Base-by-base conservation (phyloP, 2,888 invertebrate genomes). In the Xiphydria camelus region DNA sequence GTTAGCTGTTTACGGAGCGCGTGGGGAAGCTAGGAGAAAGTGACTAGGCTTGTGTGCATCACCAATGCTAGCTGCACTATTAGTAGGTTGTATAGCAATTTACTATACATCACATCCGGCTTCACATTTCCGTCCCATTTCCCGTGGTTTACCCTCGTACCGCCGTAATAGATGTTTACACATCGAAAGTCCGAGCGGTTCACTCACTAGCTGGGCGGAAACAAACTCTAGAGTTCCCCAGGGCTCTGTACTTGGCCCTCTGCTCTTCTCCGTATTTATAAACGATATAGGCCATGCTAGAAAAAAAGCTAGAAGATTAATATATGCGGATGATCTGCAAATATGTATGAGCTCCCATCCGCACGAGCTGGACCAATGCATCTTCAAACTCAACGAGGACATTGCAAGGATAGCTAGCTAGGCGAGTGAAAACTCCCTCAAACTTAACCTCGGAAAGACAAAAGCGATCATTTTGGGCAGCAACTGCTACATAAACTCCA, bases 141-240 rank as follows among this genome's bases (percentile, higher is more conserved):
- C n/a, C n/a, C n/a, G n/a, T n/a, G n/a, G n/a, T n/a, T n/a, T n/a
- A n/a, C n/a, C n/a, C n/a, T n/a, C n/a, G n/a, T n/a, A n/a, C n/a
- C n/a, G n/a, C n/a, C n/a, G n/a, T n/a, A n/a, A n/a, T n/a, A n/a
- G n/a, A n/a, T n/a, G n/a, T n/a, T n/a, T n/a, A n/a, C n/a, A n/a
- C n/a, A 36, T 25, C 15, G 7, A 23, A 4, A 25, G 36, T 17
- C n/a, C n/a, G n/a, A n/a, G n/a, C n/a, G n/a, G 3, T 2, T 4
- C 10, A 4, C 17, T 10, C 3, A 22, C 42, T 5, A 7, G 7
- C 19, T 47, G 26, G 31, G 6, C 14, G 2, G 9, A 17, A 1
- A 36, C 37, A 4, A 31, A 47, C n/a, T 21, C 23, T 7, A 38
- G 42, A 2, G 41, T 47, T 3, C 42, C 42, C 1, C 47, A 47